Conservation (phyloP, 2,888 invertebrate species). For the Sericinus montela region DNA sequence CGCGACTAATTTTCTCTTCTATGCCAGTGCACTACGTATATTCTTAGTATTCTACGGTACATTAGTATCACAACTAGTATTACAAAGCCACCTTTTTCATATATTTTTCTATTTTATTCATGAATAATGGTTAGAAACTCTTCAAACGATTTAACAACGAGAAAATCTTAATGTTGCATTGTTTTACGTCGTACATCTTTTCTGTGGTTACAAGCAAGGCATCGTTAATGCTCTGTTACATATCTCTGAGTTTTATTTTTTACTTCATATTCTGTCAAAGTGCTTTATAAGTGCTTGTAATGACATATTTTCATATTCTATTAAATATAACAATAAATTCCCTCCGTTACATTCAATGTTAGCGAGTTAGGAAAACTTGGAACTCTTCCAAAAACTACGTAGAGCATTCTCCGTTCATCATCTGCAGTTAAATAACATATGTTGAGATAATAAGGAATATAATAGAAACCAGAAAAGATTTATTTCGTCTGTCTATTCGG, state of each 20-base stretch:
- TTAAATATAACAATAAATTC: not conserved
- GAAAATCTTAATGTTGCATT: too few species aligned
- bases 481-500: not conserved
- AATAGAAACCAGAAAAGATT: not conserved
- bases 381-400: constrained; percentile 4
- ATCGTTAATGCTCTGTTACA: too few species aligned
- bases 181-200: not conserved
- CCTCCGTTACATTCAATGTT: not conserved
- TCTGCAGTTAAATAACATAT: constrained; percentile 6
- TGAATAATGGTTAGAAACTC: too few species aligned
- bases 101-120: too few species aligned
- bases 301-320: too few species aligned
- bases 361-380: constrained; percentile 8
- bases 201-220: too few species aligned
- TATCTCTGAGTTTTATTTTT: too few species aligned
- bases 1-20: constrained; percentile 1
- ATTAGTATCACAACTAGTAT: not conserved
- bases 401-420: constrained; percentile 3
- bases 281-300: too few species aligned
- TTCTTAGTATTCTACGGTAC: constrained; percentile 2
- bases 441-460: not conserved
- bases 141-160: too few species aligned
- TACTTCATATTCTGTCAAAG: too few species aligned
- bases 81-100: not conserved
- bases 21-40: constrained; percentile 7